Evolutionary conservation across 2,888 invertebrate species (phyloP).

Genomic region (Stegana nigrithorax): DNA sequence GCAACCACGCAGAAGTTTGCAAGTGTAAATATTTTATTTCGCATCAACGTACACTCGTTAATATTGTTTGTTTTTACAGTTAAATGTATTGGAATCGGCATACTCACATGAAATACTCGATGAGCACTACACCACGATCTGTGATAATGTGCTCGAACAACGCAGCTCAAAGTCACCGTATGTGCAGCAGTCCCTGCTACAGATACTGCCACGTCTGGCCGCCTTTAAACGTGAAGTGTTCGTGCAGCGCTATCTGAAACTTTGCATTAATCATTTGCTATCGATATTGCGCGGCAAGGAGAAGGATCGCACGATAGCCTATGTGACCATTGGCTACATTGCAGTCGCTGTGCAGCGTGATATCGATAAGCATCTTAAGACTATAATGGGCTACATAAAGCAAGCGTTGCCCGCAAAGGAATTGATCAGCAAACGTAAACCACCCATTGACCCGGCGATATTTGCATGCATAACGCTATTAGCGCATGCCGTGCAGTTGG

Average conservation of each 20-base stretch:
- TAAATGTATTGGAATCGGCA: conserved; percentile 84
- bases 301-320: conserved; percentile 87
- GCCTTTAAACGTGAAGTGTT: conserved; percentile 91
- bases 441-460: conserved; percentile 85
- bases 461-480: conserved; percentile 94
- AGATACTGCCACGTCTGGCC: conserved; percentile 89
- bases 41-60: not conserved
- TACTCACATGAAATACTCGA: conserved; percentile 85
- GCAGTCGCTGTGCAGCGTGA: conserved; percentile 88
- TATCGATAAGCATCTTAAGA: conserved; percentile 82
- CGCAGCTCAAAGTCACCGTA: conserved; percentile 79
- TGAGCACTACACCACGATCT: conserved; percentile 86
- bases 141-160: conserved; percentile 82
- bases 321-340: conserved; percentile 89
- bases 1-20: conserved; percentile 51
- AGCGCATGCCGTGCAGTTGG: conserved; percentile 85
- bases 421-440: conserved; percentile 80
- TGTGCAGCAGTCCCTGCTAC: conserved; percentile 88
- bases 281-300: conserved; percentile 82
- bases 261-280: conserved; percentile 83
- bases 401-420: conserved; percentile 82
- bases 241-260: conserved; percentile 78
- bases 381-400: conserved; percentile 87
- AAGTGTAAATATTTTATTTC: conserved; percentile 39
- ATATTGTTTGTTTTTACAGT: conserved; percentile 32